Base-by-base conservation (phyloP, 2,888 invertebrate genomes). In the Prenolepis imparis region DNA sequence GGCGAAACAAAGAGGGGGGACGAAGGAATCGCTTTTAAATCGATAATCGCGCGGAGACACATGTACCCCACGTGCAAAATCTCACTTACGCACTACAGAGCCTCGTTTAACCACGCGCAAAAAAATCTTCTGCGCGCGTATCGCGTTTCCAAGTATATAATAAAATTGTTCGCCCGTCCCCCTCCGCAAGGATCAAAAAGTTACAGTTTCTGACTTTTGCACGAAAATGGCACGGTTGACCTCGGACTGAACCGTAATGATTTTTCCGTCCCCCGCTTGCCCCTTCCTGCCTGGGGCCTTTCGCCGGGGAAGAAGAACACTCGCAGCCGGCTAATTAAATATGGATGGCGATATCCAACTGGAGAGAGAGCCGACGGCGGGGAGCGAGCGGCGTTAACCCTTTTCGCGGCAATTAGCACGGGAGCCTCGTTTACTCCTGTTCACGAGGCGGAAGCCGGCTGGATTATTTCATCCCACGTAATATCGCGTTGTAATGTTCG, bases 401-500 rank as follows among this genome's bases (percentile, higher is more conserved):
- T 93, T 93, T 93, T 93, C 93, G 92, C 92, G 92, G 93, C 92
- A 93, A 93, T 93, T 93, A 93, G 93, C 92, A 91, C 92, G 90
- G 89, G 90, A 88, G 91, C 91, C 92, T 92, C 93, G 92, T 93
- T 93, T 92, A 91, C 92, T 93, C 90, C 91, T 91, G 93, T 92
- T 92, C 92, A 90, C 92, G 89, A 91, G 90, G 87, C 88, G 84
- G 89, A 89, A 92, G 90, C 90, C 88, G 82, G 88, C 89, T 90
- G 93, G 93, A 93, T 94, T 93, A 93, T 93, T 93, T 93, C 92
- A 93, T 93, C 92, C 92, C 90, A 90, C 90, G 92, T 93, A 93
- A 94, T 93, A 93, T 93, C 92, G 92, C 89, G 91, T 92, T 93
- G 93, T 93, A 93, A 94, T 93, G 93, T 93, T 93, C 93, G 93